Evolutionary conservation across 2,113 vertebrate species (phyloP).

Genomic region (Gallinago media): DNA sequence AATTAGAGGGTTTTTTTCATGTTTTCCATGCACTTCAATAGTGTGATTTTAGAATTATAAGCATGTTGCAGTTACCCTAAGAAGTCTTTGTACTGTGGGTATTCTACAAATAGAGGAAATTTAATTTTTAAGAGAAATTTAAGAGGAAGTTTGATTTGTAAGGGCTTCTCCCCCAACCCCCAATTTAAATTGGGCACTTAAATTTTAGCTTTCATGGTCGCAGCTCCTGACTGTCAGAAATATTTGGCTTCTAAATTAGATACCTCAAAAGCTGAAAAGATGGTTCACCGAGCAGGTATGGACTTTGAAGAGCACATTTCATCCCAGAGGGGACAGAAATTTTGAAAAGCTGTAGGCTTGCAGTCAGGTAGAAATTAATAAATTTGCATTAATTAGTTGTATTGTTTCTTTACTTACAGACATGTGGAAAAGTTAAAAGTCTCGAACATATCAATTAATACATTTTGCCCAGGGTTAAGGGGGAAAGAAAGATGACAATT

Average conservation of each 20-base stretch:
- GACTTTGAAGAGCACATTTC: neutral
- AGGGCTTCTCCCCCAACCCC: too few species aligned
- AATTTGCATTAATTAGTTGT: neutral
- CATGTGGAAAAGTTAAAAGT: neutral
- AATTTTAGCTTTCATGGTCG: neutral
- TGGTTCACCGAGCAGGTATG: neutral
- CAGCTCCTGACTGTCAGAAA: neutral
- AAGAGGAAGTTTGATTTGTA: neutral
- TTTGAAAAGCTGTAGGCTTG: neutral
- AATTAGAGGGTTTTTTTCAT: neutral
- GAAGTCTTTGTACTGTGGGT: rapidly evolving
- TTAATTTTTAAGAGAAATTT: neutral
- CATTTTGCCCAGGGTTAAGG: neutral
- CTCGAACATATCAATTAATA: neutral
- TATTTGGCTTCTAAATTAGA: neutral
- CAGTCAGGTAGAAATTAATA: neutral
- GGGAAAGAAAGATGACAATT: rapidly evolving
- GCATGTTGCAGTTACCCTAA: neutral
- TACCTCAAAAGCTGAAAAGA: neutral
- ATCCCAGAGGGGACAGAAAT: neutral
- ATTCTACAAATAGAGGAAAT: neutral
- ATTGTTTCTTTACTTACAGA: neutral
- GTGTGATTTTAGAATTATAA: neutral
- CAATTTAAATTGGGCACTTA: neutral
- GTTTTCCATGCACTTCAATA: neutral